phyloP scores from a whole-genome alignment of 2,113 vertebrate species.

The Eurystomus gularis region DNA sequence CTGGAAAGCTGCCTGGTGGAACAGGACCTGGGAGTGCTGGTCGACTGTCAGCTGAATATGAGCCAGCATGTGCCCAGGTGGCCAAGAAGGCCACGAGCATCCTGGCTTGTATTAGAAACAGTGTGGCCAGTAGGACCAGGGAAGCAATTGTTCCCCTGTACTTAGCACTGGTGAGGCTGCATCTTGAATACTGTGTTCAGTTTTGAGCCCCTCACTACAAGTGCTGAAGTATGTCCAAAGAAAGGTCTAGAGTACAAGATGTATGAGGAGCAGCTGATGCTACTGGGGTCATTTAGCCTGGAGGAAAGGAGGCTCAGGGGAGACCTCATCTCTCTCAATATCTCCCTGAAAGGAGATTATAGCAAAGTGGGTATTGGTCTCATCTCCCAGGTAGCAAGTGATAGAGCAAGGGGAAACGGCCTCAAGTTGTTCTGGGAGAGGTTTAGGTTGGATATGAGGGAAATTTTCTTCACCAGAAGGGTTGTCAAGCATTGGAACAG shows the following conservation, averaged over 20 bases:
- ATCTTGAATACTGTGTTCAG: background rate
- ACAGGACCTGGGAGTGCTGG: background rate
- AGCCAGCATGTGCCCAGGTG: background rate
- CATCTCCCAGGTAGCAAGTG: too few species aligned
- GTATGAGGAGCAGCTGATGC: too few species aligned
- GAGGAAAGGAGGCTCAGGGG: too few species aligned
- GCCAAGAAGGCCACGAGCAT: background rate
- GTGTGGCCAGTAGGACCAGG: background rate
- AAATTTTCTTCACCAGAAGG: background rate
- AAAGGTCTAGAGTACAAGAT: too few species aligned
- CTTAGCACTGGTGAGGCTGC: background rate
- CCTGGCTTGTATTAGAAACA: background rate
- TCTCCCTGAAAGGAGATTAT: too few species aligned
- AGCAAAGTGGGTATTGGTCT: too few species aligned
- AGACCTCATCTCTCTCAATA: too few species aligned
- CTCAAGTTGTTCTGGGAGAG: background rate
- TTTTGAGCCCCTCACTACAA: too few species aligned
- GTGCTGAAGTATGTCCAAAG: background rate
- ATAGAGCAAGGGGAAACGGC: background rate
- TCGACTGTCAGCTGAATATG: background rate
- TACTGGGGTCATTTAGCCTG: too few species aligned
- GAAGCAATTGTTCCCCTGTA: background rate
- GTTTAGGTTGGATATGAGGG: background rate
- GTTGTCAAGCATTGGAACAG: background rate
- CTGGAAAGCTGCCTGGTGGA: background rate